These are phyloP conservation scores for Atrina japonica DNA, from an alignment of 2,888 invertebrate genomes.

Conservation along the genomic window DNA sequence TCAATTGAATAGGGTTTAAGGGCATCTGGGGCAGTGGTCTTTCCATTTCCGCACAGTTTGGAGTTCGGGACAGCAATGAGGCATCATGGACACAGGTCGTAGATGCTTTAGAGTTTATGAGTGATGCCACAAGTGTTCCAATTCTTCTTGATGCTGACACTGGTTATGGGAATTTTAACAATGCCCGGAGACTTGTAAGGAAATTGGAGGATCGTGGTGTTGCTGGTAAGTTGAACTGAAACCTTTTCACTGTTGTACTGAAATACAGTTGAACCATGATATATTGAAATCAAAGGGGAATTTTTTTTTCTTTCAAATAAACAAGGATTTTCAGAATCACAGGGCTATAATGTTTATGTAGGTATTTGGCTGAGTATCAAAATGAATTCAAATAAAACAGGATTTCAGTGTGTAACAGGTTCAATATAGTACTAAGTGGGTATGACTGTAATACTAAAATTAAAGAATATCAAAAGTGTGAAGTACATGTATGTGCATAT, in stretches of 20 bases:
- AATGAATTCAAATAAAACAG: background rate
- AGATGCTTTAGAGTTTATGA: slow-evolving; percentile 81
- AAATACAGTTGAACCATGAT: too few relatives aligned
- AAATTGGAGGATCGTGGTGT: slow-evolving; percentile 81
- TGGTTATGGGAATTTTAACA: slow-evolving; percentile 82
- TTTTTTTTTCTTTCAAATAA: too few relatives aligned
- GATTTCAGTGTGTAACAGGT: too few relatives aligned
- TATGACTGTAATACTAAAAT: too few relatives aligned
- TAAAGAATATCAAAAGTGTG: too few relatives aligned
- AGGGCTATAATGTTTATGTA: too few relatives aligned
- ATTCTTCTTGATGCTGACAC: slow-evolving; percentile 82
- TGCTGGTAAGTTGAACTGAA: slow-evolving; percentile 74
- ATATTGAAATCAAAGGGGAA: too few relatives aligned
- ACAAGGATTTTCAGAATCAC: too few relatives aligned
- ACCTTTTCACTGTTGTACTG: too few relatives aligned
- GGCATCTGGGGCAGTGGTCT: slow-evolving; percentile 82
- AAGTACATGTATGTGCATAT: too few relatives aligned
- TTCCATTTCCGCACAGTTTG: slow-evolving; percentile 81
- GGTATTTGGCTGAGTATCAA: background rate
- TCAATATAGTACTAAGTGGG: too few relatives aligned
- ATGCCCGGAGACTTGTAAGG: slow-evolving; percentile 80
- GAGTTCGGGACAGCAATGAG: slow-evolving; percentile 81
- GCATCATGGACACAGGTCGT: slow-evolving; percentile 82
- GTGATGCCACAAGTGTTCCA: slow-evolving; percentile 80
- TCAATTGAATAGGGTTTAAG: slow-evolving; percentile 70